A percentile compares a stretch with the other conserved stretches of the same genome.
Conservation (phyloP, 2,797 vertebrate genomes). For the Anableps anableps region DNA sequence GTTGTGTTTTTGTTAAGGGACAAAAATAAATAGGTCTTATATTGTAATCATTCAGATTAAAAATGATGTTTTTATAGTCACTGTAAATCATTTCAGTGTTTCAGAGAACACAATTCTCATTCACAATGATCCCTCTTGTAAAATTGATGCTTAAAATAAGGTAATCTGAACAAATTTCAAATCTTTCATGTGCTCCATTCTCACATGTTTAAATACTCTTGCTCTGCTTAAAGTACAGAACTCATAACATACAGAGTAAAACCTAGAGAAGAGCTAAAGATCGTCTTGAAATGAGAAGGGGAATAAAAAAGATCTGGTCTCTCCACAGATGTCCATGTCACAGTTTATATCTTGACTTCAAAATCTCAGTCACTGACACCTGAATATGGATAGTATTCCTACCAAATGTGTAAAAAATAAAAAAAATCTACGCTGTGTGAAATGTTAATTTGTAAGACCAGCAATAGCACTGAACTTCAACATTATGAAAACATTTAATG, state of each 20-base stretch:
- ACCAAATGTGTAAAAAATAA: slow-evolving; percentile 17
- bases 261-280: slow-evolving; percentile 31
- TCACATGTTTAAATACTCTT: slow-evolving; percentile 46
- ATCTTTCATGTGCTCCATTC: slow-evolving; percentile 1
- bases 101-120: no score
- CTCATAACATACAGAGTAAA: slow-evolving; percentile 35
- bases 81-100: slow-evolving; percentile 12
- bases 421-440: not conserved
- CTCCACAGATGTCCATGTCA: slow-evolving; percentile 34
- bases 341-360: slow-evolving; percentile 18
- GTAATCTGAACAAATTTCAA: slow-evolving; percentile 21
- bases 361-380: slow-evolving; percentile 12
- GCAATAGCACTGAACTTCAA: slow-evolving; percentile 7
- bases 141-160: not conserved
- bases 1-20: slow-evolving; percentile 28
- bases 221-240: slow-evolving; percentile 14
- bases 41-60: slow-evolving; percentile 37
- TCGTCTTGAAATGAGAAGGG: slow-evolving; percentile 15
- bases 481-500: not conserved
- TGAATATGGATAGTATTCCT: slow-evolving; percentile 29
- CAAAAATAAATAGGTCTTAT: slow-evolving; percentile 41
- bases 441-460: slow-evolving; percentile 4
- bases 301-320: slow-evolving; percentile 17
- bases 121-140: no score
- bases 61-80: slow-evolving; percentile 33